Evolutionary conservation across 2,888 invertebrate genomes (phyloP), one percentile per base, ranked within the genome.

Genomic region (Sinotaia quadrata): DNA sequence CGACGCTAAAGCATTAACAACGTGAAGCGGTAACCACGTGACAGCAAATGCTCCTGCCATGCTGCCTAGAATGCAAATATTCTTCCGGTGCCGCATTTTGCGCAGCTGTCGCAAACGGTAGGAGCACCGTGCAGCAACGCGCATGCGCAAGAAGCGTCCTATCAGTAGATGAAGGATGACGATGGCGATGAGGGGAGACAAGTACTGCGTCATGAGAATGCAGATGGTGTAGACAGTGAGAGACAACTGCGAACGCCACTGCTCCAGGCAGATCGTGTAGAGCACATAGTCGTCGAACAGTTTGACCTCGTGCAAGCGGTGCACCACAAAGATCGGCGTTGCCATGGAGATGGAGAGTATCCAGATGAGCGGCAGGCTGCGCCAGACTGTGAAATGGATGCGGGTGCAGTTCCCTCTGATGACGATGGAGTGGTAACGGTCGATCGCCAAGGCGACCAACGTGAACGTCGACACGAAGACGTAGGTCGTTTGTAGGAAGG

Each of bases 81-180:
- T 75, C 88, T 85, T 82, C 75, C 80, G 54, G 76, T 83, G 69
- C 54, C 76, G 68, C 33, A 79, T 78, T 57, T 78, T 76, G 4
- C 81, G 71, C 29, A 69, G 72, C 52, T 72, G 69, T 36, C 67
- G 71, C 24, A 47, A 27, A 12, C 65, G 68, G 31, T 51, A 54
- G 3, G 68, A 24, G 33, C 59, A 69, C 24, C 66, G 57, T 10
- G 67, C 62, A 29, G 70, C 68, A 51, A 85, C 82, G 66, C 87
- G 85, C 37, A 83, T 78, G 63, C 78, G 76, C 37, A 89, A 81
- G 69, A 87, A 88, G 47, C 81, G 77, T 37, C 87, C 87, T 68
- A 83, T 82, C n/a, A 75, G 69, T 51, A 77, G 68, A 69, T 83
- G 82, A n/a, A 82, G 67, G 10, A 71, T 59, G 52, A 77, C 69